These are phyloP conservation scores for Myotis davidii DNA, from an alignment of 2,113 vertebrate species.

Conservation along the genomic window DNA sequence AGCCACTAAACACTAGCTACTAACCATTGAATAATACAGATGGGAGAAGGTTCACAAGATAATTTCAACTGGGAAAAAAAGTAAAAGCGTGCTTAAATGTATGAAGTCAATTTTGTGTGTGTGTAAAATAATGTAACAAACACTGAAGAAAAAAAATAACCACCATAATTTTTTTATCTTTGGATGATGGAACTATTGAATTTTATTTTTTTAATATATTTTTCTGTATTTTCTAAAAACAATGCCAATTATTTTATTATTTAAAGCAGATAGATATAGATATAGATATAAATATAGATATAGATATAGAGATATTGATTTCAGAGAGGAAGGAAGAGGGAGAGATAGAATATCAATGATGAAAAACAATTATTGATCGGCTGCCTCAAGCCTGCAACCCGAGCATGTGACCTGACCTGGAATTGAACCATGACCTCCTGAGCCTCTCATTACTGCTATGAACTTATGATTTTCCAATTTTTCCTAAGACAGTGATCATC, in stretches of 20 bases:
- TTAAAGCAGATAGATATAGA: background rate
- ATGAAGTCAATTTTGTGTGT: background rate
- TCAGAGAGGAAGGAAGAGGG: no score
- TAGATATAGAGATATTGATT: no score
- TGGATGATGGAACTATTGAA: background rate
- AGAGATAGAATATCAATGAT: no score
- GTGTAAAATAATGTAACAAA: background rate
- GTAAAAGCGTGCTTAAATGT: background rate
- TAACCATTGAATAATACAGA: background rate
- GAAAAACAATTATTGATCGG: no score
- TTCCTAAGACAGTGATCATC: background rate
- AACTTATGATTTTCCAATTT: background rate
- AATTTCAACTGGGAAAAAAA: background rate
- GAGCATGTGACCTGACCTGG: background rate
- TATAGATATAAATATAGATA: no score
- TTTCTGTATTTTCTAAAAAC: slow-evolving; percentile 5
- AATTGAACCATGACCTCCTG: background rate
- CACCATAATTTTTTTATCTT: background rate
- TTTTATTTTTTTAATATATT: background rate
- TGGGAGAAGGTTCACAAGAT: background rate
- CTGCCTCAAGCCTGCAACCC: background rate
- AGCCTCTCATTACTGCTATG: background rate
- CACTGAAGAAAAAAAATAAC: background rate
- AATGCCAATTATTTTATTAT: background rate
- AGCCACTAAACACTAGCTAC: background rate